phyloP scores from a whole-genome alignment of 2,113 vertebrate species.

The Xerus inauris region DNA sequence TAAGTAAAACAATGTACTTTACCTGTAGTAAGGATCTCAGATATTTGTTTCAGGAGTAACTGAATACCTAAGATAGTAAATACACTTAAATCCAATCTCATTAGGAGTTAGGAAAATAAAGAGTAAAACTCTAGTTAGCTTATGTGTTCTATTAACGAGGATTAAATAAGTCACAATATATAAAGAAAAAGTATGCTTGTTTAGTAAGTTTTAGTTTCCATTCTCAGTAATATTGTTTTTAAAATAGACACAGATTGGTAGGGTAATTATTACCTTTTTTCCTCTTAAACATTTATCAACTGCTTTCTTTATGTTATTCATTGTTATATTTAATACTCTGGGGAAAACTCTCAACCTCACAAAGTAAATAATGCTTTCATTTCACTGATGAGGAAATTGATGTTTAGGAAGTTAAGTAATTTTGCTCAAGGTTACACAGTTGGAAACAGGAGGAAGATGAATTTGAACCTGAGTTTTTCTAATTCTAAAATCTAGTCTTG shows the following conservation, averaged over 20 bases:
- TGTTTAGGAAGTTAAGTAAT: slow-evolving; percentile 31
- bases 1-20: not conserved
- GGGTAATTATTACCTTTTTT: not conserved
- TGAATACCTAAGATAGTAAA: slow-evolving; percentile 39
- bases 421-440: not conserved
- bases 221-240: slow-evolving; percentile 6
- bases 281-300: slow-evolving; percentile 3
- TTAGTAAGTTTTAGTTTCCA: slow-evolving; percentile 45
- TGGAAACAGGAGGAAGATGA: slow-evolving; percentile 6
- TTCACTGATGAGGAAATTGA: slow-evolving; percentile 1
- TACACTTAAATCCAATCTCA: not conserved
- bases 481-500: slow-evolving; percentile 17
- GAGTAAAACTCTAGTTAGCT: not conserved
- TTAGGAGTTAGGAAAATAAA: slow-evolving; percentile 47
- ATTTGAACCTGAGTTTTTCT: slow-evolving; percentile 46
- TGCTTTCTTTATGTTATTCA: slow-evolving; percentile 19
- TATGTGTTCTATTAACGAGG: slow-evolving; percentile 3
- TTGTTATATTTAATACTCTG: slow-evolving; percentile 7
- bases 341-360: not conserved
- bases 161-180: slow-evolving; percentile 45
- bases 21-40: not conserved
- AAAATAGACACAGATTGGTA: not conserved
- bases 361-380: slow-evolving; percentile 34
- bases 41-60: slow-evolving; percentile 39
- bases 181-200: not conserved